Base-by-base conservation (phyloP, 1,140 invertebrate genomes). In the Lysiphlebus fabarum region DNA sequence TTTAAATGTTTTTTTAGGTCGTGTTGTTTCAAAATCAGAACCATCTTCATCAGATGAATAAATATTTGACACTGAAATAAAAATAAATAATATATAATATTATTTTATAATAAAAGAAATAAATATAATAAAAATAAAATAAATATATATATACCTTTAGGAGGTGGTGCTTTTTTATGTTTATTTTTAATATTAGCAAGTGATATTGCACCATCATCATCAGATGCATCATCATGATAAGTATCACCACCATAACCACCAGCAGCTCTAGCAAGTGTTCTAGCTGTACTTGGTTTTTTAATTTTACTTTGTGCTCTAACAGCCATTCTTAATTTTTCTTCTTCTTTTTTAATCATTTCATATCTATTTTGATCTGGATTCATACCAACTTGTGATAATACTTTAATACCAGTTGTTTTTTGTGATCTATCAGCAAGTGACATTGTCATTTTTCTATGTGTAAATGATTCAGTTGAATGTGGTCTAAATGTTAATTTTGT, bases 381-480 rank as follows among this genome's bases (percentile, higher is more conserved):
- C 63, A 87, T 85, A 11, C 94, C 95, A 56, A 96, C 93, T 77
- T 92, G 92, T 0, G 94, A 95, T 49, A 99, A 78, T 36, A 99
- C 93, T 81, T 98, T 96, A 67, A 99, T 97, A 58, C 96, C 96
- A 12, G 91, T 90, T 9, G 93, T 91, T 76, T 99, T 99, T 56
- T 91, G 92, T n/a, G 93, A 96, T 9, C 96, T 84, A 75, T 99
- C 97, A 5, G 96, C 97, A 48, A 99, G 81, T 0, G 95, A 98
- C 76, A 98, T 84, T 0, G 96, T 99, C 90, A 99, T 97, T 83
- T 99, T 99, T 61, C 95, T 86, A 81, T 99, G 96, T 2, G 96
- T 99, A 77, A 98, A 96, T 3, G 94, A 97, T 70, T 99, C 96
- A 0, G 96, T 99, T 0, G 96, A 99, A 74, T 98, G 94, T 2